A percentile compares a stretch with the other conserved stretches of the same genome.
Conservation (phyloP, 2,888 invertebrate species). For the Drosophila merina region DNA sequence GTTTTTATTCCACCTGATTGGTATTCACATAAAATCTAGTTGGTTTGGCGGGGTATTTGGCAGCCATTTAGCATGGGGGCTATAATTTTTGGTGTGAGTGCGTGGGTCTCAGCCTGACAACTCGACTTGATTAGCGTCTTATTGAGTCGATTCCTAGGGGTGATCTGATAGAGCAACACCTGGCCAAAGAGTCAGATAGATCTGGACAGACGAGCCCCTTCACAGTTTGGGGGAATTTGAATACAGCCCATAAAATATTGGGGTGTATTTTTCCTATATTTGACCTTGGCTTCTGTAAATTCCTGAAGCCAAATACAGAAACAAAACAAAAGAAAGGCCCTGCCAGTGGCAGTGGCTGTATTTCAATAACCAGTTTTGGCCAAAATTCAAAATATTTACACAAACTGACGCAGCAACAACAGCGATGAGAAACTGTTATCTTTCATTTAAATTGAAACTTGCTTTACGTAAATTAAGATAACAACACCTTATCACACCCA, state of each 20-base stretch:
- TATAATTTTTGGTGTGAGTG: conserved; percentile 43
- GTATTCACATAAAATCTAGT: conserved; percentile 60
- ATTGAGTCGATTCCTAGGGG: conserved; percentile 19
- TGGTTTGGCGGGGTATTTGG: conserved; percentile 37
- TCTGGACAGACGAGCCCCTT: conserved; percentile 56
- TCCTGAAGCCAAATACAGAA: conserved; percentile 6
- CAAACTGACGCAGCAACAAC: conserved; percentile 36
- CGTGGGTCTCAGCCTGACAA: conserved; percentile 13
- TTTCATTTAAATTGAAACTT: conserved; percentile 54
- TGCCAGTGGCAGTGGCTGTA: conserved; percentile 7
- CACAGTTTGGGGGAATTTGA: conserved; percentile 3
- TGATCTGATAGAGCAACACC: conserved; percentile 4
- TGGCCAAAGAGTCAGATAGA: not conserved
- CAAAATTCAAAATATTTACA: conserved; percentile 51
- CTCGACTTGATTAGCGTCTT: conserved; percentile 45
- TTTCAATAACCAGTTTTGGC: conserved; percentile 40
- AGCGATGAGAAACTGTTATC: conserved; percentile 34
- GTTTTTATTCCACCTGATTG: conserved; percentile 23
- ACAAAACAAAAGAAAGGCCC: conserved; percentile 2
- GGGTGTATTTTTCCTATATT: conserved; percentile 7
- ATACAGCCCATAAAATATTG: not conserved
- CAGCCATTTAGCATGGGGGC: conserved; percentile 49
- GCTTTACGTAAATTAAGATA: conserved; percentile 58
- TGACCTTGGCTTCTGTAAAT: conserved; percentile 31
- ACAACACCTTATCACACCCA: conserved; percentile 42